phyloP scores from a whole-genome alignment of 2,113 vertebrate species.

The Tauraco erythrolophus region DNA sequence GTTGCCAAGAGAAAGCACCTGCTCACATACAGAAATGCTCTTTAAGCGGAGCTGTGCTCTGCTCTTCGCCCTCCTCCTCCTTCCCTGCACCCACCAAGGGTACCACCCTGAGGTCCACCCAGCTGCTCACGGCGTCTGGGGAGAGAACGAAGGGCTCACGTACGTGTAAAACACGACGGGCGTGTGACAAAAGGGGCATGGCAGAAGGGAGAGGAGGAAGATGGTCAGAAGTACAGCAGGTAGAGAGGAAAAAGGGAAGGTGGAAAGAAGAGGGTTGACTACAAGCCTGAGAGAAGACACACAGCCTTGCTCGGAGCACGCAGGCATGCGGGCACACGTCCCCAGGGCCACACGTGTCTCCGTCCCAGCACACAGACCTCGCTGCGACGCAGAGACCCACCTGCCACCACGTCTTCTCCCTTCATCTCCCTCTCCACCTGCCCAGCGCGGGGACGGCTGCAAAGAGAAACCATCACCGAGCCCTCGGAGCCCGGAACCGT shows the following conservation, averaged over 20 bases:
- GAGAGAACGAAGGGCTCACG: not conserved
- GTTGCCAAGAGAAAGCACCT: not conserved
- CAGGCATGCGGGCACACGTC: too few species aligned
- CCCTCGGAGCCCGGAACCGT: not conserved
- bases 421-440: too few species aligned
- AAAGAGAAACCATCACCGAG: not conserved
- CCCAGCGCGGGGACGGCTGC: not conserved
- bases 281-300: not conserved
- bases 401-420: too few species aligned
- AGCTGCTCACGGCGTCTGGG: fast-evolving
- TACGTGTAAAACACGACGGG: not conserved
- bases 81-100: not conserved
- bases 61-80: not conserved
- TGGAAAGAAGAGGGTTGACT: not conserved
- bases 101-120: not conserved
- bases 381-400: not conserved
- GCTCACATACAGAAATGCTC: not conserved
- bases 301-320: too few species aligned
- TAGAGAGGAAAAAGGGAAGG: not conserved
- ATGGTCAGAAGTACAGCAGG: not conserved
- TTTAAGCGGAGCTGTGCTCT: not conserved
- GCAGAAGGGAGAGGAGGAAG: not conserved
- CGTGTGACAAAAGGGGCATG: too few species aligned
- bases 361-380: too few species aligned
- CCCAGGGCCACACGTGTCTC: too few species aligned